Base-by-base conservation (phyloP, 53 echinoderm and acorn worm genomes). In the Holothuria scabra region DNA sequence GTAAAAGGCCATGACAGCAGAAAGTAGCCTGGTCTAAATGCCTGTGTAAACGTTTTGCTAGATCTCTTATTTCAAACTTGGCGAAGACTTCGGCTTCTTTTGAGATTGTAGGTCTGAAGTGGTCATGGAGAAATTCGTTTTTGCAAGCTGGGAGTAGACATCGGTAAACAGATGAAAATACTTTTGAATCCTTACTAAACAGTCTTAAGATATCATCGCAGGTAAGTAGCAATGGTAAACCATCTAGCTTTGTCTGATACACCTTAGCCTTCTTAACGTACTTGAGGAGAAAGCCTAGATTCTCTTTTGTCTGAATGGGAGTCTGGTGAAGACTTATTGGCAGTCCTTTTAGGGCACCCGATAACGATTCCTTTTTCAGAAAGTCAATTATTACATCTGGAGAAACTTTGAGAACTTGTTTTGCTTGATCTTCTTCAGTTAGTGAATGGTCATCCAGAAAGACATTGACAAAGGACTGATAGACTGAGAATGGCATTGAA, bases 121-220 rank as follows among this genome's bases (percentile, higher is more conserved):
- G 21, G 19, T n/a, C 11, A 24, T 61, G 62, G 10, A 81, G 62
- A 44, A 81, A 81, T 33, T 81, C 30, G 44, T 46, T 22, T 22
- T 30, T 30, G 23, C 62, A 81, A 63, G 64, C 38, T 61, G 63
- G 82, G 34, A 81, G 82, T 48, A 81, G 46, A 20, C 11, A 6
- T 25, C 0, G 28, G 59, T 34, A 79, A n/a, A 20, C 38, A 9
- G 62, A 46, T 20, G 35, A 46, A 33, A 81, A 81, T 12, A 64
- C 64, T 28, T 61, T 61, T 1, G 22, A 37, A 12, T 12, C 12
- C 26, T 35, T 81, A 41, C 82, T 63, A 12, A 81, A 81, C 23
- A n/a, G n/a, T 64, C 37, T 21, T 19, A 81, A 22, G 5, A 23
- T 38, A 8, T 8, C 38, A 64, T 81, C 82, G 64, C 82, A 44